Evolutionary conservation across 2,888 invertebrate genomes (phyloP).

Genomic region (Acheta domesticus): DNA sequence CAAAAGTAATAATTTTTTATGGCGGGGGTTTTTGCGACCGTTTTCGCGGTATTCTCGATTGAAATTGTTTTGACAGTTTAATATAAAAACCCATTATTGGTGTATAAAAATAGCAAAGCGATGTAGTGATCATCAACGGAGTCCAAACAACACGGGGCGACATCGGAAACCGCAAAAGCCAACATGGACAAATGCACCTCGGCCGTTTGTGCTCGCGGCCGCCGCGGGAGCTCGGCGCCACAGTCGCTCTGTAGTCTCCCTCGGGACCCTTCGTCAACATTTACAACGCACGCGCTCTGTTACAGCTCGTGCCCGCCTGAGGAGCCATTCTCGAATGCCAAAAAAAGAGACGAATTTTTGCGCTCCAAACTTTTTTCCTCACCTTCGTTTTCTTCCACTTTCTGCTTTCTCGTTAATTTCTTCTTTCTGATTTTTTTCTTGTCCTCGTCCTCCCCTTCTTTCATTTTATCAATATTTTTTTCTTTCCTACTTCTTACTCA

Average conservation of each 20-base stretch:
- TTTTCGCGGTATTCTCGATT: not conserved
- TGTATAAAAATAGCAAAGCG: not conserved
- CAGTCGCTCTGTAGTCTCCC: not conserved
- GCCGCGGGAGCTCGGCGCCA: not conserved
- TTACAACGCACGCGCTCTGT: not conserved
- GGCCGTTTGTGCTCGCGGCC: not conserved
- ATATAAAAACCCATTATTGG: slow-evolving; percentile 5
- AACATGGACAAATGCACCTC: not conserved
- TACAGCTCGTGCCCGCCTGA: not conserved
- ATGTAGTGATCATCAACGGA: not conserved
- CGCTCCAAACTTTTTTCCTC: too few species aligned
- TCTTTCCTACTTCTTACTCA: too few species aligned
- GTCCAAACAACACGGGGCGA: not conserved
- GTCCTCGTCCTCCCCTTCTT: too few species aligned
- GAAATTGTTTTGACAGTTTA: slow-evolving; percentile 2
- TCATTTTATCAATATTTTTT: too few species aligned
- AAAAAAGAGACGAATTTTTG: too few species aligned
- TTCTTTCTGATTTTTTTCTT: too few species aligned
- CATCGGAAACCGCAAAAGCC: not conserved
- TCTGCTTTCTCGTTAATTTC: too few species aligned
- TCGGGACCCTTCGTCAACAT: not conserved
- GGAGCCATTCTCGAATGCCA: too few species aligned
- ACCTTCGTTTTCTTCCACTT: too few species aligned
- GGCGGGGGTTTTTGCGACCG: not conserved
- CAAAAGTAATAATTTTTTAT: not conserved